phyloP scores from a whole-genome alignment of 2,797 vertebrate genomes.

The Pelochelys cantorii region DNA sequence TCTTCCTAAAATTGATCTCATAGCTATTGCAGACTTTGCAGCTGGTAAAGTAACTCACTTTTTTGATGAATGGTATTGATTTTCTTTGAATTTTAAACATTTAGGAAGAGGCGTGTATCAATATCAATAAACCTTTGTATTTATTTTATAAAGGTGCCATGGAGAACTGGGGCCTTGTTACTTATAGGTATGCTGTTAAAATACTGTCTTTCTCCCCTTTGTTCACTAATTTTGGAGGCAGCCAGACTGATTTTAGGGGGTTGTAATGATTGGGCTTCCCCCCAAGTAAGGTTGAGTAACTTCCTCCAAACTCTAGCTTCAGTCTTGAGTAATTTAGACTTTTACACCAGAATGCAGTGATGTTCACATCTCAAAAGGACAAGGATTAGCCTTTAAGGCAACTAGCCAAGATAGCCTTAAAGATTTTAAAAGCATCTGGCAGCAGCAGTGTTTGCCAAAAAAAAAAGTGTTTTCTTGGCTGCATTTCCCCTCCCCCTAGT shows the following conservation, averaged over 20 bases:
- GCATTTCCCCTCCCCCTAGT: neutral
- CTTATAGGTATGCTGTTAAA: constrained; percentile 92
- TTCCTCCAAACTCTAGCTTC: neutral
- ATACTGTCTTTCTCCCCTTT: constrained; percentile 69
- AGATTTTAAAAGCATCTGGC: constrained; percentile 41
- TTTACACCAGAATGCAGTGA: neutral
- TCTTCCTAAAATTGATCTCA: constrained; percentile 99
- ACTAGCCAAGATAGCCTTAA: neutral
- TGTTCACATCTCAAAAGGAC: constrained; percentile 27
- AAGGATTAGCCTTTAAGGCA: neutral
- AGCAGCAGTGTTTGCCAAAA: constrained; percentile 58
- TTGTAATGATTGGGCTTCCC: constrained; percentile 28
- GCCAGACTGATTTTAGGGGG: constrained; percentile 29
- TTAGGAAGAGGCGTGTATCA: constrained; percentile 64
- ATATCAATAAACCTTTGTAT: constrained; percentile 79
- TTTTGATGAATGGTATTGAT: constrained; percentile 59
- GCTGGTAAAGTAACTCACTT: constrained; percentile 90
- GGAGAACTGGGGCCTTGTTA: constrained; percentile 99
- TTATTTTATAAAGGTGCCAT: constrained; percentile 95
- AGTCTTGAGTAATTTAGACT: neutral
- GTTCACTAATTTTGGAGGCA: constrained; percentile 60
- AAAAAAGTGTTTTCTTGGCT: constrained; percentile 40
- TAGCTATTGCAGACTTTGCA: constrained; percentile 99
- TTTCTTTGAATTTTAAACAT: constrained; percentile 69
- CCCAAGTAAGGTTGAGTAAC: constrained; percentile 42